Conservation (phyloP, 2,888 invertebrate genomes). For the Ophonus ardosiacus region DNA sequence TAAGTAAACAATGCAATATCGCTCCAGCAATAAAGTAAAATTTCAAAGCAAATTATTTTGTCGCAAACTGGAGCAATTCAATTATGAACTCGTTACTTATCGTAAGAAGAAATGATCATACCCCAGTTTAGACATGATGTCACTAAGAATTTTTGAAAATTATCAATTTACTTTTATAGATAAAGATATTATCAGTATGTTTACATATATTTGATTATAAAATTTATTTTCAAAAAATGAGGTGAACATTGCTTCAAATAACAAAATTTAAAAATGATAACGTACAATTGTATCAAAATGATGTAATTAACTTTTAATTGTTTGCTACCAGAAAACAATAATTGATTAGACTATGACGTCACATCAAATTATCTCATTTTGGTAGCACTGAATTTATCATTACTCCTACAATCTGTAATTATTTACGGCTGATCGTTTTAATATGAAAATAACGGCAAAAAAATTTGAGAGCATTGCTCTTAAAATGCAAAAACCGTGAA, state of each 20-base stretch:
- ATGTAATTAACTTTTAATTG: background rate
- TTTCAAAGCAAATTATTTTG: background rate
- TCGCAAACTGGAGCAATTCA: background rate
- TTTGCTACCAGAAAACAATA: too few relatives aligned
- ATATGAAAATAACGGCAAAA: slow-evolving; percentile 14
- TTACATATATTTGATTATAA: too few relatives aligned
- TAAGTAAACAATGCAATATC: background rate
- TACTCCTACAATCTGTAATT: background rate
- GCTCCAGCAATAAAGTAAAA: background rate
- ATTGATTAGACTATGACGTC: slow-evolving; percentile 8
- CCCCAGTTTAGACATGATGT: background rate
- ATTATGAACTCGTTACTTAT: background rate
- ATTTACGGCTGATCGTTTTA: slow-evolving; percentile 22
- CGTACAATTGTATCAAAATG: background rate
- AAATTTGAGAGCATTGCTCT: slow-evolving; percentile 21
- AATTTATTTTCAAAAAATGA: background rate
- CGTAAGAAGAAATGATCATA: background rate
- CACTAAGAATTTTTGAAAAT: background rate
- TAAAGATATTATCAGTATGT: too few relatives aligned
- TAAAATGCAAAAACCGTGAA: slow-evolving; percentile 22
- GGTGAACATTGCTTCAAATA: background rate
- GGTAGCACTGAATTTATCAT: background rate
- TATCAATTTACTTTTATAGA: too few relatives aligned
- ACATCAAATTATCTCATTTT: slow-evolving; percentile 4
- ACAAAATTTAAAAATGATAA: background rate